A percentile compares a stretch with the other conserved stretches of the same genome.
Evolutionary conservation across 2,797 vertebrate genomes (phyloP).

Genomic region (Labroides dimidiatus): DNA sequence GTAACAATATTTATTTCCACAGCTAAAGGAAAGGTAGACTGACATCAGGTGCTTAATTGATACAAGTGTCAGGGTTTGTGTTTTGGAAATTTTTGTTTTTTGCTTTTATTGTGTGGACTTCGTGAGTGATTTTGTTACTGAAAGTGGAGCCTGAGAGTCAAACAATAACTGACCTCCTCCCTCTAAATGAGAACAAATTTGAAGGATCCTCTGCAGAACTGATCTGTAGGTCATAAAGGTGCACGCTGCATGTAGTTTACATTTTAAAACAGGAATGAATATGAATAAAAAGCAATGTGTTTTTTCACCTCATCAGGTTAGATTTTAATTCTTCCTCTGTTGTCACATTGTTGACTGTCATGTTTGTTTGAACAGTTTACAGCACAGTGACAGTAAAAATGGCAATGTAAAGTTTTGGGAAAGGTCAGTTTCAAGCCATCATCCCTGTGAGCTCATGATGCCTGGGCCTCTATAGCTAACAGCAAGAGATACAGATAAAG

Average conservation of each 20-base stretch:
- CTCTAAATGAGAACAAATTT: conserved; percentile 11
- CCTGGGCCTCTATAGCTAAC: conserved; percentile 1
- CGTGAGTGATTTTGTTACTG: too few species aligned
- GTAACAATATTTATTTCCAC: conserved; percentile 34
- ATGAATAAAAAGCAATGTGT: neutral
- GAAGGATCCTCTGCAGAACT: neutral
- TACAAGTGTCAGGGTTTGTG: conserved; percentile 2
- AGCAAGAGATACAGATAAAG: neutral
- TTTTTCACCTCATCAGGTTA: neutral
- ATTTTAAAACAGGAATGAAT: neutral
- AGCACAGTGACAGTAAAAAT: conserved; percentile 2
- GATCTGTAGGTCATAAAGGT: too few species aligned
- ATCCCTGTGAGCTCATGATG: conserved; percentile 29
- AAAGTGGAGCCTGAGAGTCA: neutral
- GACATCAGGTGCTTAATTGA: neutral
- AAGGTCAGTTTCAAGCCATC: conserved; percentile 39
- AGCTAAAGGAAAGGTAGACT: conserved; percentile 6
- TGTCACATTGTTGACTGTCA: neutral
- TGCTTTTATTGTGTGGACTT: neutral
- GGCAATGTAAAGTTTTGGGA: neutral
- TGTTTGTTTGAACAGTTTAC: neutral
- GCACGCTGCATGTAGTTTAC: too few species aligned
- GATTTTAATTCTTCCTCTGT: neutral
- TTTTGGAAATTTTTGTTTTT: neutral
- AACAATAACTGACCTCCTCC: conserved; percentile 1